phyloP scores from a whole-genome alignment of 2,797 vertebrate species.

The Cirrhinus mrigala region DNA sequence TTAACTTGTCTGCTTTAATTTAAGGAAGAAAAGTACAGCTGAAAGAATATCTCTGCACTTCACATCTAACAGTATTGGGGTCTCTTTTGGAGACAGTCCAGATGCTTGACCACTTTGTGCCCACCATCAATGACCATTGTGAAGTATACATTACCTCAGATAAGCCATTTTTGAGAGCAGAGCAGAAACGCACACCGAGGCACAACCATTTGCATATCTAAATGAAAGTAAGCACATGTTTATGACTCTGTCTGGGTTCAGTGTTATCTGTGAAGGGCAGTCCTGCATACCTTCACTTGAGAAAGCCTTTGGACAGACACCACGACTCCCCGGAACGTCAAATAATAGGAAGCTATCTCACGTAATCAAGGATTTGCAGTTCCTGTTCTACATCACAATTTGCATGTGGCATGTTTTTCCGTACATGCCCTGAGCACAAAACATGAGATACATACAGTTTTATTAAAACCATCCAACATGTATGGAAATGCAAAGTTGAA shows the following conservation, averaged over 20 bases:
- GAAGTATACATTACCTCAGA: neutral
- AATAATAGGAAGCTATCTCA: neutral
- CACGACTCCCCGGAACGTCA: neutral
- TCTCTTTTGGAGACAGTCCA: neutral
- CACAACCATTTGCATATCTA: conserved; percentile 11
- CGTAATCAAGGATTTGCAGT: neutral
- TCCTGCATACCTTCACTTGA: neutral
- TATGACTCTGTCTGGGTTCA: neutral
- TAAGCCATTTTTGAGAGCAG: neutral
- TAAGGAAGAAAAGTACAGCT: neutral
- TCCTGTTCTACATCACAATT: neutral
- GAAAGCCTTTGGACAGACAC: neutral
- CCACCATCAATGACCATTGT: neutral
- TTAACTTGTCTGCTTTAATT: neutral
- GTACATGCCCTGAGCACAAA: neutral
- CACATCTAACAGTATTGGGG: neutral
- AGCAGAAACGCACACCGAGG: conserved; percentile 13
- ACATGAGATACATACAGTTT: neutral
- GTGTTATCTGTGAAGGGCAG: conserved; percentile 1
- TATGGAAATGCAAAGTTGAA: neutral
- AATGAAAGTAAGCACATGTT: neutral
- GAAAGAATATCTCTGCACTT: neutral
- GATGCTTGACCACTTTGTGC: neutral
- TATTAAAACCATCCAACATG: neutral
- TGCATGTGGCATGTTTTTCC: neutral